Conservation (phyloP, 1,140 invertebrate genomes). For the Heliconius himera region DNA sequence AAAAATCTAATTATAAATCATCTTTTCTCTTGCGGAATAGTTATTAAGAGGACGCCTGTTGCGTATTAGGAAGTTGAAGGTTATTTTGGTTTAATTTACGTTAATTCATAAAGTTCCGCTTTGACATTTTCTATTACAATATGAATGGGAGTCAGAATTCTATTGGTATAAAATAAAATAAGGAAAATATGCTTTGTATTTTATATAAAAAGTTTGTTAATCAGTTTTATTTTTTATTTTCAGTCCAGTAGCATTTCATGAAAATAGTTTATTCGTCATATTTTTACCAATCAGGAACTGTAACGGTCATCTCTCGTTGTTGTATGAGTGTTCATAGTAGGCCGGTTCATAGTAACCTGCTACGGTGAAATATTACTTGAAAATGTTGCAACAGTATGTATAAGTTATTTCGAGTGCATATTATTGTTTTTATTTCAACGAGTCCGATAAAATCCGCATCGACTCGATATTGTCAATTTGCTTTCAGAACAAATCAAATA, state of each 20-base stretch:
- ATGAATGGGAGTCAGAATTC: no score
- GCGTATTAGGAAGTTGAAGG: background rate
- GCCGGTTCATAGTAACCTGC: no score
- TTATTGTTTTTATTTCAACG: background rate
- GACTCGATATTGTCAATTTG: conserved; percentile 10
- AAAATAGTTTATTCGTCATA: no score
- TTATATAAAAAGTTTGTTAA: no score
- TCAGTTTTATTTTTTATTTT: no score
- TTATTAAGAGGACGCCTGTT: background rate
- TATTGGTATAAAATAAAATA: background rate
- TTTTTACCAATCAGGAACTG: no score
- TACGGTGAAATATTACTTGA: background rate
- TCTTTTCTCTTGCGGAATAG: background rate
- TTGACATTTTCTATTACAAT: background rate
- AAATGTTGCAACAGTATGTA: background rate
- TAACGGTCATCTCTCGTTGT: no score
- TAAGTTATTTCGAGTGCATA: background rate
- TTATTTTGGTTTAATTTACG: background rate
- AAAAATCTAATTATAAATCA: background rate
- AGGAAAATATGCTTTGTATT: no score
- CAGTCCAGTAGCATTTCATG: no score
- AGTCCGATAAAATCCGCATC: background rate
- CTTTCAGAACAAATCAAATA: conserved; percentile 3
- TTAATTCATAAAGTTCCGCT: background rate
- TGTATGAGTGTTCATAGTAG: no score